phyloP scores from a whole-genome alignment of 2,113 vertebrate genomes.

The Ranitomeya variabilis region DNA sequence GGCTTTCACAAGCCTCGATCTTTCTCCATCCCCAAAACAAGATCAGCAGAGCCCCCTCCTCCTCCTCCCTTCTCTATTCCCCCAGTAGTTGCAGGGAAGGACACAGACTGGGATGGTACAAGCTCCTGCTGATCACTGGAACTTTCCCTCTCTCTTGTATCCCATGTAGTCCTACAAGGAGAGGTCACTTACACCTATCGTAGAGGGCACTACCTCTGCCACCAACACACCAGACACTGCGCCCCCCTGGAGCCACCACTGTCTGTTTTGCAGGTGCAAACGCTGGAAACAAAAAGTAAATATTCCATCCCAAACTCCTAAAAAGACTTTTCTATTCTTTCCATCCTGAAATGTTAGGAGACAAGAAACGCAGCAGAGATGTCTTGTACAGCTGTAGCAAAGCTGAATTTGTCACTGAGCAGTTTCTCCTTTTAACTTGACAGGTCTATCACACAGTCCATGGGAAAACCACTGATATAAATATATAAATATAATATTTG shows the following conservation, averaged over 20 bases:
- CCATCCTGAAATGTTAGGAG: neutral
- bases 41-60: constrained; percentile 52
- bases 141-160: constrained; percentile 56
- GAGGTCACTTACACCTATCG: constrained; percentile 36
- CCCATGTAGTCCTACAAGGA: constrained; percentile 47
- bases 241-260: neutral
- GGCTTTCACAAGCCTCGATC: constrained; percentile 53
- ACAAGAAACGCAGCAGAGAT: neutral
- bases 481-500: neutral
- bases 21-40: constrained; percentile 58
- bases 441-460: neutral
- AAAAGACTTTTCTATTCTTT: neutral
- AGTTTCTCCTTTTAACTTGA: neutral
- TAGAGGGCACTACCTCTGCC: constrained; percentile 54
- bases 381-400: neutral
- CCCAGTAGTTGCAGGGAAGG: constrained; percentile 45
- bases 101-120: constrained; percentile 48
- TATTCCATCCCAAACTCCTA: neutral
- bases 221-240: constrained; percentile 10
- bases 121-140: constrained; percentile 39
- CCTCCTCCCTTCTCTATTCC: constrained; percentile 48
- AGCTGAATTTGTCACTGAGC: neutral
- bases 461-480: neutral
- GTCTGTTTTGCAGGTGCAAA: constrained; percentile 44
- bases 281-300: neutral